Conservation (phyloP, 2,113 vertebrate genomes). For the Corydoras sp. region DNA sequence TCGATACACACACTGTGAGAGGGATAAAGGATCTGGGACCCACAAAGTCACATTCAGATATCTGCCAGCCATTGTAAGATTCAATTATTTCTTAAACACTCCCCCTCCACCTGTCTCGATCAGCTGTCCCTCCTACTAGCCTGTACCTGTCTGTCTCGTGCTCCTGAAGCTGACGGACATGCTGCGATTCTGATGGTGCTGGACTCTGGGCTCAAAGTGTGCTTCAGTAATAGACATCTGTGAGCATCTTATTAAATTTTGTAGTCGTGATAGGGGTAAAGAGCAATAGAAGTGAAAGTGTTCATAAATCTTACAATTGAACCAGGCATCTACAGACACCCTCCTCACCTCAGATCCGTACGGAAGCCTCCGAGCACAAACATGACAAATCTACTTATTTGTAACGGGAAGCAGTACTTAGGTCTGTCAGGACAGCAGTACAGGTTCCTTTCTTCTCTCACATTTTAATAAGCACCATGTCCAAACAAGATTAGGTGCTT, state of each 20-base stretch:
- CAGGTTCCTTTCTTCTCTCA: conserved; percentile 60
- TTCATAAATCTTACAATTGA: conserved; percentile 68
- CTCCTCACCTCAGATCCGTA: conserved; percentile 61
- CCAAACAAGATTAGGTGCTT: conserved; percentile 75
- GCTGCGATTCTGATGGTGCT: conserved; percentile 45
- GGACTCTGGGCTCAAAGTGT: conserved; percentile 8
- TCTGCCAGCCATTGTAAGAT: conserved; percentile 73
- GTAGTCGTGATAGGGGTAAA: conserved; percentile 8
- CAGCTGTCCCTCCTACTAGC: conserved; percentile 29
- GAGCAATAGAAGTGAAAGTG: conserved; percentile 8
- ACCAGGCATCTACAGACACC: conserved; percentile 54
- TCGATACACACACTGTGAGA: conserved; percentile 67
- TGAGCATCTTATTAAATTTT: conserved; percentile 44
- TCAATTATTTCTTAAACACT: conserved; percentile 67
- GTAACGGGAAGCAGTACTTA: conserved; percentile 57
- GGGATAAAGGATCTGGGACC: conserved; percentile 70
- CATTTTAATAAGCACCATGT: conserved; percentile 76
- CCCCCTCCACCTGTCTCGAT: conserved; percentile 36
- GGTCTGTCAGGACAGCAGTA: conserved; percentile 64
- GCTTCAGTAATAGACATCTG: too few relatives aligned
- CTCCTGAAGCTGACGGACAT: conserved; percentile 30
- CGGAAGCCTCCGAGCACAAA: conserved; percentile 47
- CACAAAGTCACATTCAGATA: conserved; percentile 80
- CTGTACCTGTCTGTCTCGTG: conserved; percentile 38
- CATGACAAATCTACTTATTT: conserved; percentile 77